These are phyloP conservation scores for Alentia gelatinosa DNA, from an alignment of 2,888 invertebrate genomes.

Conservation along the genomic window DNA sequence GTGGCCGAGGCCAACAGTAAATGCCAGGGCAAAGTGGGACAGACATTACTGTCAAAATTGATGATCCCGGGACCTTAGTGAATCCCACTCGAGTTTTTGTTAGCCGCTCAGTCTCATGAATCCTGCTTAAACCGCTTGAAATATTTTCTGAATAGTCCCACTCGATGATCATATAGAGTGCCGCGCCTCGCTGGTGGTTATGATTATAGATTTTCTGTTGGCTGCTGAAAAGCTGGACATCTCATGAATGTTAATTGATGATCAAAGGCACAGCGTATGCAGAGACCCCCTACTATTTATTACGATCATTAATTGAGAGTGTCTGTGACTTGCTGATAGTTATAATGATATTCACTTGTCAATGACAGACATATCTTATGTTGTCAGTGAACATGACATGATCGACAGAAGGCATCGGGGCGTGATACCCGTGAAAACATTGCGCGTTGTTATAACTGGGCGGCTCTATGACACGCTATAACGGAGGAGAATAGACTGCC, in stretches of 20 bases:
- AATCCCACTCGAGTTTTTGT: background rate
- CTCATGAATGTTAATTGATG: constrained; percentile 45
- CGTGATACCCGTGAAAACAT: too few relatives aligned
- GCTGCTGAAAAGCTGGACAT: background rate
- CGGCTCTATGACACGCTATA: background rate
- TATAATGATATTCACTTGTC: background rate
- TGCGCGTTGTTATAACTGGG: background rate
- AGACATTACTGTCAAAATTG: constrained; percentile 44
- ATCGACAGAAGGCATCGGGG: background rate
- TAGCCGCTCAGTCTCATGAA: background rate
- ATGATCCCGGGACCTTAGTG: constrained; percentile 6
- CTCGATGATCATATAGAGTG: background rate
- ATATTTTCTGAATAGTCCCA: background rate
- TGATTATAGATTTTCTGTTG: constrained; percentile 32
- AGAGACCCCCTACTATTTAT: background rate
- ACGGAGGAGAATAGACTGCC: too few relatives aligned
- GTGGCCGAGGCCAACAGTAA: background rate
- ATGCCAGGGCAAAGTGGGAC: background rate
- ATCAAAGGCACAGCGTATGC: background rate
- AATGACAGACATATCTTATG: background rate
- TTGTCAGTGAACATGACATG: background rate
- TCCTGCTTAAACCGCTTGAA: background rate
- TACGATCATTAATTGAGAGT: background rate
- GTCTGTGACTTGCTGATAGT: background rate
- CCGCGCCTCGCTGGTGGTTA: background rate